Base-by-base conservation (phyloP, 2,113 vertebrate genomes). In the Hippotragus niger region DNA sequence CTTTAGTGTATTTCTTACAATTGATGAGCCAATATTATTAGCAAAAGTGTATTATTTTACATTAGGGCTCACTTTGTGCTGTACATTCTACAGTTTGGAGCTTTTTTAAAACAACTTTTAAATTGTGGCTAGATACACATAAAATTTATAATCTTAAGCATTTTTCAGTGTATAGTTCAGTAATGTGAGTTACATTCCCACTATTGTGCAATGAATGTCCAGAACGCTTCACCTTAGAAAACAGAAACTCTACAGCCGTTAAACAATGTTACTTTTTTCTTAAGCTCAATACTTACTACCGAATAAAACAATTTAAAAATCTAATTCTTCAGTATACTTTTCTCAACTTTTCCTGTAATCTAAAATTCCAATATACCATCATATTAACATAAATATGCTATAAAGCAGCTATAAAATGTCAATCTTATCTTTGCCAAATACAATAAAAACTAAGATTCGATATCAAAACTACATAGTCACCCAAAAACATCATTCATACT, bases 281-380 rank as follows among this genome's bases (percentile, higher is more conserved):
- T 95, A 96, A 85, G 13, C 27, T 85, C 86, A 97, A 82, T 43
- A 57, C 27, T 92, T 91, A 90, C 29, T 97, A 74, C 15, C 92
- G 36, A 62, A 85, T 80, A 88, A 91, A 83, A 82, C 8, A 84
- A 71, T 50, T 96, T 89, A 95, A 74, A 97, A 89, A 88, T 62
- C 89, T 88, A 91, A 71, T 67, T 45, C 53, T 84, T 95, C 81
- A n/a, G 53, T 19, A 60, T 50, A 4, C 76, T 58, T 93, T 87
- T 80, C 60, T 84, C 25, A 94, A 84, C 45, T 71, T 83, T 91
- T 85, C 52, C 62, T 90, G 7, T 87, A 84, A 84, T 87, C 58
- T 91, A 86, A 98, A 97, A 47, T 55, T 88, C 67, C 27, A 96
- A 91, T 40, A 91, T 89, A 76, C 5, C 62, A 91, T 85, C 60